Base-by-base conservation (phyloP, 2,113 vertebrate genomes). In the Furnarius figulus region DNA sequence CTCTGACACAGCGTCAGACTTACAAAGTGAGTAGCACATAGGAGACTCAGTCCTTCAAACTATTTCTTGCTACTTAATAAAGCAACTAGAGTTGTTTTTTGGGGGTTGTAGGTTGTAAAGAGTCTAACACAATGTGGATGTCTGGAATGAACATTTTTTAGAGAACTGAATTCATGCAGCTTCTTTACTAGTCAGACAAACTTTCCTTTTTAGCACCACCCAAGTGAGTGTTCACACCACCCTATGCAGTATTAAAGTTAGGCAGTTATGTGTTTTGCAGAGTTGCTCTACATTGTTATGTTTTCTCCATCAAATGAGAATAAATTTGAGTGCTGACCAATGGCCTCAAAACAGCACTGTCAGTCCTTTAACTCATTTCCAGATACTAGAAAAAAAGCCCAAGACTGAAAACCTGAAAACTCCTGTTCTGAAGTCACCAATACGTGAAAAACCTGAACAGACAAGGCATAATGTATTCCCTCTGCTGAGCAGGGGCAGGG, bases 291-390 rank as follows among this genome's bases (percentile, higher is more conserved):
- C 6, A 15, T 63, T 87, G 89, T 81, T 40, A 15, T 42, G 24
- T 61, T 67, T 63, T 83, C 33, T 61, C 52, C 44, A 71, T 40
- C 58, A 80, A 63, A 80, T 24, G 16, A 85, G 39, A 74, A 91
- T 21, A 82, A 86, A 82, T 7, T 52, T 79, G 55, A 93, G 85
- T 82, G 73, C 14, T 89, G 68, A 82, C 49, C 87, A 89, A 46
- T 37, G 74, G 72, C 59, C 33, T 76, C 58, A 35, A 35, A 94
- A 93, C 22, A 39, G 52, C 35, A 75, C 2, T 85, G 35, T 59
- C 92, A 95, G 70, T 71, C 46, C 74, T 90, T 68, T 17, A 91
- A 86, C 35, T 93, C 76, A n/a, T 95, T 83, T 89, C 53, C 93
- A 94, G 58, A 85, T 42, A 83, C 4, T n/a, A 66, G 17, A 37